A percentile compares a stretch with the other conserved stretches of the same genome.
These are phyloP conservation scores for Charanyca ferruginea DNA, from an alignment of 2,888 invertebrate genomes.

Conservation along the genomic window DNA sequence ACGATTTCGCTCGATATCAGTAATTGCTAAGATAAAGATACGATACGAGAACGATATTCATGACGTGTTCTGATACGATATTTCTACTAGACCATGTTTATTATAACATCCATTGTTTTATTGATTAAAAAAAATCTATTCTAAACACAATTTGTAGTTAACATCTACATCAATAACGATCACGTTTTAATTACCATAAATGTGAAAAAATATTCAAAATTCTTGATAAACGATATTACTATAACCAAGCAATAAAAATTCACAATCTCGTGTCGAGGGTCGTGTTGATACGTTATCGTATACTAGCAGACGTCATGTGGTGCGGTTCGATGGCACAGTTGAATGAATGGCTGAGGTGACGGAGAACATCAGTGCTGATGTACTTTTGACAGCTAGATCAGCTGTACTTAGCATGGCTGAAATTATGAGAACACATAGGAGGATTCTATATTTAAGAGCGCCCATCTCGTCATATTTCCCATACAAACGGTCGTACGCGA, in stretches of 20 bases:
- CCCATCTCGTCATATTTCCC: too few species aligned
- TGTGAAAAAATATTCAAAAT: constrained; percentile 25
- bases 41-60: constrained; percentile 11
- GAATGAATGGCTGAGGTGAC: constrained; percentile 46
- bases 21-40: constrained; percentile 16
- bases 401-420: background rate
- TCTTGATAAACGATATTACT: constrained; percentile 44
- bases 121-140: background rate
- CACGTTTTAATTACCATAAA: constrained; percentile 27
- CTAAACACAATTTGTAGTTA: constrained; percentile 4
- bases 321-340: constrained; percentile 70
- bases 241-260: constrained; percentile 47
- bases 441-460: too few species aligned
- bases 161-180: constrained; percentile 20
- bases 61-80: constrained; percentile 9
- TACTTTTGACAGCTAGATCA: background rate
- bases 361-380: constrained; percentile 19
- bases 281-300: constrained; percentile 57
- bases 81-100: background rate
- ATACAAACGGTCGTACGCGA: too few species aligned
- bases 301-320: constrained; percentile 46
- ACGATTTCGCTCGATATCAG: constrained; percentile 19
- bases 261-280: constrained; percentile 58
- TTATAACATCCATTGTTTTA: constrained; percentile 7
- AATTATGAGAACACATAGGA: too few species aligned